Evolutionary conservation across 2,113 vertebrate species (phyloP).

Genomic region (Antigone vipio): DNA sequence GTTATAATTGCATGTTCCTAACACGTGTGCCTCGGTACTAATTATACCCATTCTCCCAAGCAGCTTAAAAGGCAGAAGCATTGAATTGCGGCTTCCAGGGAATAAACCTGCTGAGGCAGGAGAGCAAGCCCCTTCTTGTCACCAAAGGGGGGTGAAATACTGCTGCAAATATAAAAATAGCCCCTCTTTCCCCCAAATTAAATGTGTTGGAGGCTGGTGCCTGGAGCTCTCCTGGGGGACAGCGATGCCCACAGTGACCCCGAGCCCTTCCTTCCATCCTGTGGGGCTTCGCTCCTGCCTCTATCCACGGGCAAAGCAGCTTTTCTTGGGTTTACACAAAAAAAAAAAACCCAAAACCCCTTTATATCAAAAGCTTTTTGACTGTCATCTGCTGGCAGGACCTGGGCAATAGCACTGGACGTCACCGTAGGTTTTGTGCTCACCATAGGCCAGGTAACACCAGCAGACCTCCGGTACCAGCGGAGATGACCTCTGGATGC

Average conservation of each 20-base stretch:
- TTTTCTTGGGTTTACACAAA: background rate
- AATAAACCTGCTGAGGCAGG: background rate
- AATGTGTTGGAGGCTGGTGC: background rate
- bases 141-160: background rate
- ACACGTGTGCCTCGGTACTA: slow-evolving; percentile 28
- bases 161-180: background rate
- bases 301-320: background rate
- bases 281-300: background rate
- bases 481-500: fast-evolving
- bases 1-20: slow-evolving; percentile 61
- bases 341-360: background rate
- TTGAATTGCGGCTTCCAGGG: background rate
- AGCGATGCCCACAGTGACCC: background rate
- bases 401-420: background rate
- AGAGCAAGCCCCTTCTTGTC: background rate
- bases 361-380: background rate
- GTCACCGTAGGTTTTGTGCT: background rate
- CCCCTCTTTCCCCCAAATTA: background rate
- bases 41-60: slow-evolving; percentile 50
- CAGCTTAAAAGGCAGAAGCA: slow-evolving; percentile 17
- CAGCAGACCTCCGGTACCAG: background rate
- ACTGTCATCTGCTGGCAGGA: background rate
- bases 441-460: background rate
- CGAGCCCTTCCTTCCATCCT: background rate
- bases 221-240: background rate